These are phyloP conservation scores for Rhamnusium bicolor DNA, from an alignment of 2,888 invertebrate genomes.

Conservation along the genomic window DNA sequence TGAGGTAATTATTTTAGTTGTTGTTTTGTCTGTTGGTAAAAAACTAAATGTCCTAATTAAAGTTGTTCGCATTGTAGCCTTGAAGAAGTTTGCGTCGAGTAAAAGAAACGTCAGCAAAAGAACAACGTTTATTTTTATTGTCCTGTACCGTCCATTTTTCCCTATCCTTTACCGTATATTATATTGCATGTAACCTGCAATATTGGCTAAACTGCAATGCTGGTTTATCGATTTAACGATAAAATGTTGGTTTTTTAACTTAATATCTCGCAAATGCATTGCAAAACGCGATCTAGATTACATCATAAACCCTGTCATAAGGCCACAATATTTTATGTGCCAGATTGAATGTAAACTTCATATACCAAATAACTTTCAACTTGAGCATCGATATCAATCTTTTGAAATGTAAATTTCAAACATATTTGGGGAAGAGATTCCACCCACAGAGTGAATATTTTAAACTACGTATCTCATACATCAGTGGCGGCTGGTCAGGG, in stretches of 20 bases:
- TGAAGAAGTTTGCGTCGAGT: too few species aligned
- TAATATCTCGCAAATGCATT: not conserved
- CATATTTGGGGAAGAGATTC: slow-evolving; percentile 7
- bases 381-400: slow-evolving; percentile 12
- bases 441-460: not conserved
- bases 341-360: not conserved
- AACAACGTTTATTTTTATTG: too few species aligned
- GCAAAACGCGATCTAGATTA: not conserved
- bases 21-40: too few species aligned
- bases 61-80: too few species aligned
- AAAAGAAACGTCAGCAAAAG: too few species aligned
- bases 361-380: slow-evolving; percentile 4
- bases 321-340: not conserved
- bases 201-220: not conserved
- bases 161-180: not conserved
- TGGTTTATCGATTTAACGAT: slow-evolving; percentile 5
- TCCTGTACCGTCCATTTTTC: too few species aligned
- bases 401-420: slow-evolving; percentile 12
- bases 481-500: too few species aligned
- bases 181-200: not conserved
- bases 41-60: too few species aligned
- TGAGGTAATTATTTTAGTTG: too few species aligned
- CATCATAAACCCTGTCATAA: not conserved
- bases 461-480: not conserved
- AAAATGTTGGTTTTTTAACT: not conserved